Evolutionary conservation across 2,888 invertebrate genomes (phyloP).

Genomic region (Drosophila longiperda): DNA sequence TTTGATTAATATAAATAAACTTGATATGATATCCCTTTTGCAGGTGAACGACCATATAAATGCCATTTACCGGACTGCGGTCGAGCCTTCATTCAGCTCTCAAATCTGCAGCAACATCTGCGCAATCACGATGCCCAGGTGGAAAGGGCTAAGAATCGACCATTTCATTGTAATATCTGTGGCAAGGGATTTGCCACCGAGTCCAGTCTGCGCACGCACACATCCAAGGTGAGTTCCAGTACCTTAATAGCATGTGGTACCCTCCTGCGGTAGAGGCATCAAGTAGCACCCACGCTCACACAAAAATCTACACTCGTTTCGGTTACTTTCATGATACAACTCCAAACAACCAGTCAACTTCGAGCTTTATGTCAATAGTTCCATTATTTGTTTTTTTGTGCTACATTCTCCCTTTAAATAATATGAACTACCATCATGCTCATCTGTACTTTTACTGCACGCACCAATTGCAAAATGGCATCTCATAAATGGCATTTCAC

Average conservation of each 20-base stretch:
- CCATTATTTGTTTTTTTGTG: slow-evolving; percentile 3
- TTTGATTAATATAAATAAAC: not conserved
- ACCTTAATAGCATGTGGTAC: not conserved
- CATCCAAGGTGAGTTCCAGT: slow-evolving; percentile 94
- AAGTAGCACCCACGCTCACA: not conserved
- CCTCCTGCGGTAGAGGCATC: not conserved
- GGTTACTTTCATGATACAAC: not conserved
- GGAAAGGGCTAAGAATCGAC: slow-evolving; percentile 96
- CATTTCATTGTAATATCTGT: slow-evolving; percentile 98
- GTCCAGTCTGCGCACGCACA: slow-evolving; percentile 97
- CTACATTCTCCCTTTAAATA: slow-evolving; percentile 3
- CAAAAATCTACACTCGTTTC: not conserved
- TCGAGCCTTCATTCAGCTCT: slow-evolving; percentile 97
- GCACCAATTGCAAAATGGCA: slow-evolving; percentile 24
- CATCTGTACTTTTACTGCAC: slow-evolving; percentile 28
- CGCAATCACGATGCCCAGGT: slow-evolving; percentile 98
- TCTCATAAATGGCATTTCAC: slow-evolving; percentile 25
- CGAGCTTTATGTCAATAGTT: not conserved
- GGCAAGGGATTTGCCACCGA: slow-evolving; percentile 98
- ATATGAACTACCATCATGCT: slow-evolving; percentile 18
- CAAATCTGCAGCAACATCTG: slow-evolving; percentile 97
- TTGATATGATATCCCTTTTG: slow-evolving; percentile 34
- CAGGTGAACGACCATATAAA: slow-evolving; percentile 97
- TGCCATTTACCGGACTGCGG: slow-evolving; percentile 98
- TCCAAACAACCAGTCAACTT: not conserved